Percentiles rank a stretch among this genome's conserved stretches.
Evolutionary conservation across 2,113 vertebrate genomes (phyloP).

Genomic region (Notiomystis cincta): DNA sequence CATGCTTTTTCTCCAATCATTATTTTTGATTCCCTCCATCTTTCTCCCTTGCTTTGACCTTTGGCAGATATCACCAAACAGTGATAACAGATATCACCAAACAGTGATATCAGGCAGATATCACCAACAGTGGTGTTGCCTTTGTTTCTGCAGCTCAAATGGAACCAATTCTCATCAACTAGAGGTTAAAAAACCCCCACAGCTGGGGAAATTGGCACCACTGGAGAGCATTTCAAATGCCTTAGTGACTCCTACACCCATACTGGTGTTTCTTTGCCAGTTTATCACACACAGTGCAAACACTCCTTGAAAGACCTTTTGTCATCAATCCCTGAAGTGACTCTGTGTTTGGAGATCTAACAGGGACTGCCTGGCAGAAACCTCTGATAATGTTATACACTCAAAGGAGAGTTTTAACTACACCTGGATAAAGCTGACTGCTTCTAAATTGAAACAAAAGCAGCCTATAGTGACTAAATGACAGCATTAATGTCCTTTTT

Average conservation of each 20-base stretch:
- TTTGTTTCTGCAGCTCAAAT: background rate
- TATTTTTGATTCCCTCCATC: background rate
- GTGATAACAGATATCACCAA: no score
- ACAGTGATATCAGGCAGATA: no score
- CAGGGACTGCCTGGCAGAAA: background rate
- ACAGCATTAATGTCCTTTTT: background rate
- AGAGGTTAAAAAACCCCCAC: background rate
- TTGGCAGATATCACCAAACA: background rate
- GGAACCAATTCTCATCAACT: background rate
- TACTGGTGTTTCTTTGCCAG: background rate
- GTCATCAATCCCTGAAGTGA: background rate
- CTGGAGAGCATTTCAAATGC: background rate
- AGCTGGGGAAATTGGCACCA: background rate
- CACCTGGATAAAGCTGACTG: background rate
- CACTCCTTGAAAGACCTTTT: background rate
- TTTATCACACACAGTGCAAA: background rate
- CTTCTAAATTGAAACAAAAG: background rate
- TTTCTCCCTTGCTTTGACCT: background rate
- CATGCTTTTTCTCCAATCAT: fast-evolving
- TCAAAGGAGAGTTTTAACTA: background rate
- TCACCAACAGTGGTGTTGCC: background rate
- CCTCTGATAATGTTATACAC: background rate
- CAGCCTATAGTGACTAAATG: background rate
- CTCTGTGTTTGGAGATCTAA: background rate
- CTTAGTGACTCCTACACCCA: background rate